Base-by-base conservation (phyloP, 1,140 invertebrate genomes). In the Drosophila eugracilis region DNA sequence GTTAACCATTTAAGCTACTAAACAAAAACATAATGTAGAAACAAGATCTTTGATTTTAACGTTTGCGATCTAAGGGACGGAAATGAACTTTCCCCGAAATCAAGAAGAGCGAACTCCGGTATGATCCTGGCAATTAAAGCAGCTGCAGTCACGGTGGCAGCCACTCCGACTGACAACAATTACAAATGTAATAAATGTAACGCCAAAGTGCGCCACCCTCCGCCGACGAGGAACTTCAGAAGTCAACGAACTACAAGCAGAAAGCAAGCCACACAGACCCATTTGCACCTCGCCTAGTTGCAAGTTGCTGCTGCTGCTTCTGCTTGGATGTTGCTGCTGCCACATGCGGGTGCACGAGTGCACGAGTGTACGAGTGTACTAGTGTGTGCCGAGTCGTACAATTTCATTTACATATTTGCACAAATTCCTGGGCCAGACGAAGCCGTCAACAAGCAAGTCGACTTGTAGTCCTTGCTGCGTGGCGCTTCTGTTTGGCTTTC, bases 161-260 rank as follows among this genome's bases (percentile, higher is more conserved):
- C 75, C 54, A 50, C 71, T 71, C 58, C 74, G 78, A 78, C 81
- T 88, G 81, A 86, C 83, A 86, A 86, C 81, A 86, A 86, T 86
- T 86, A 86, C 77, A 88, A 88, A 88, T 88, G 81, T 88, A 86
- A 86, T 86, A 86, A 86, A 86, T 88, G 81, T 81, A 88, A 60
- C 65, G 53, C 48, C 78, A 88, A 81, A 78, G 80, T 80, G 81
- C 76, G 63, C 59, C 67, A 69, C 70, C 81, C 70, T 57, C 48
- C 70, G 54, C 22, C 39, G 41, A 10, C 32, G 60, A 58, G 48
- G 9, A 81, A 86, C 81, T 86, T 88, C 59, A 86, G 66, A 88
- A 86, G 81, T 86, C 83, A 86, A 86, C 78, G 83, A 88, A 88
- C 83, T 88, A 88, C 83, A 76, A 63, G 80, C 60, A 49, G 32